Conservation (phyloP, 1,140 invertebrate species). For the Halictus rubicundus region DNA sequence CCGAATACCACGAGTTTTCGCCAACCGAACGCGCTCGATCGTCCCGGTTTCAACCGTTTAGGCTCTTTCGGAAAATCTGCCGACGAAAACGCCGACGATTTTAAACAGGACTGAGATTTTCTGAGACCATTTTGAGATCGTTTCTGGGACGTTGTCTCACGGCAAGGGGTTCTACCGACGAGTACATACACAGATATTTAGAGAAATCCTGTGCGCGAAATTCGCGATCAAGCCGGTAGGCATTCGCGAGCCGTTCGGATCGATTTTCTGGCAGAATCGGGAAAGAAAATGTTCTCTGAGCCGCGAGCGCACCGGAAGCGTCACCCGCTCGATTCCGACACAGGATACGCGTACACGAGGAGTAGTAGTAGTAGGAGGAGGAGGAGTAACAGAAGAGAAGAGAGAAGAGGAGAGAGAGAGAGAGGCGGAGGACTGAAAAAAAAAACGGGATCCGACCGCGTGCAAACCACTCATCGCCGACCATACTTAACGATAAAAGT, state of each 20-base stretch:
- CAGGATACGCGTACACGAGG: conserved; percentile 29
- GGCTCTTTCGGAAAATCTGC: no score
- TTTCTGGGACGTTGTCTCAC: no score
- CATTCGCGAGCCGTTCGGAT: neutral
- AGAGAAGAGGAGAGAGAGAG: conserved; percentile 40
- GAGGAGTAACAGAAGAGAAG: conserved; percentile 43
- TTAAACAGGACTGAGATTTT: no score
- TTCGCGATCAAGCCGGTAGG: no score
- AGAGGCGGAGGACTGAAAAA: conserved; percentile 53
- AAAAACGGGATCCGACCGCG: conserved; percentile 67
- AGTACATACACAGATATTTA: no score
- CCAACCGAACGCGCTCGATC: no score
- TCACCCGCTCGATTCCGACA: conserved; percentile 37
- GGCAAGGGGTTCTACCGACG: no score
- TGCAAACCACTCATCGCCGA: conserved; percentile 64
- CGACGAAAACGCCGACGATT: no score
- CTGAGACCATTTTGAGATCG: no score
- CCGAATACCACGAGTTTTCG: no score
- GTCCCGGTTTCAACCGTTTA: no score
- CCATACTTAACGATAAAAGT: conserved; percentile 79
- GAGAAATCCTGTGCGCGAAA: no score
- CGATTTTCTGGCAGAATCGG: neutral
- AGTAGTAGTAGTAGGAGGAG: neutral
- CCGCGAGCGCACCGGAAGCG: neutral
- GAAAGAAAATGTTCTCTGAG: neutral